Evolutionary conservation across 2,888 invertebrate genomes (phyloP), one percentile per base, ranked within the genome.

Genomic region (Philereme vetulata): DNA sequence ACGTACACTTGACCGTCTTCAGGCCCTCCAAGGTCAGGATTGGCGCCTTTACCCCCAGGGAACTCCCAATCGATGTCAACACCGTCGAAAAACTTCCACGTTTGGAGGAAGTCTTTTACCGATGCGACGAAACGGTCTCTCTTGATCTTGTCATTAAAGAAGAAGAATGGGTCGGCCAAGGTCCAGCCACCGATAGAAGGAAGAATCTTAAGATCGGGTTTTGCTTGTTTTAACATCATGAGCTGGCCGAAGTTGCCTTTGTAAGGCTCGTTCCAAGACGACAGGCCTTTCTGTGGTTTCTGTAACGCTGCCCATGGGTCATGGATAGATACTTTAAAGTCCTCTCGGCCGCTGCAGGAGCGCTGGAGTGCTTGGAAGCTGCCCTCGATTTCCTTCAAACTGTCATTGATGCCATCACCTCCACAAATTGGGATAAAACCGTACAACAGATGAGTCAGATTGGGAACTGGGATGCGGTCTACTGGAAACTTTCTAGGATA

Each of bases 11-110:
- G 82, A 11, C 92, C 92, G 42, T 92, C 92, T 46, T 89, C 81
- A 38, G 91, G 90, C 8, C 86, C 78, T 8, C 92, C 92, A 7
- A 92, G 82, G 51, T 86, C 75, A 38, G 91, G 91, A 68, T 91
- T 92, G 4, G 92, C 92, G 10, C 92, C 92, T 59, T 92, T 91
- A 61, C 92, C 92, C 48, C 92, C 92, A 72, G 92, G 92, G 85
- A 92, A 92, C 65, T 92, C 92, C 92, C 92, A 92, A 65, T 92
- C 92, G 56, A 92, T 92, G 46, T 92, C 92, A 4, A 92, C 90
- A 33, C 92, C 92, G 48, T 92, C 92, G 52, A 91, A 92, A 84
- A 92, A 92, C 65, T 92, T 92, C 92, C 92, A 92, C 1, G 92
- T 92, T 62, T 84, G 79, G 0, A 92, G 80, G 76, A 92, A 92